A percentile compares a stretch with the other conserved stretches of the same genome.
phyloP scores from a whole-genome alignment of 2,888 invertebrate genomes.

The Xestoiulus laeticollis region DNA sequence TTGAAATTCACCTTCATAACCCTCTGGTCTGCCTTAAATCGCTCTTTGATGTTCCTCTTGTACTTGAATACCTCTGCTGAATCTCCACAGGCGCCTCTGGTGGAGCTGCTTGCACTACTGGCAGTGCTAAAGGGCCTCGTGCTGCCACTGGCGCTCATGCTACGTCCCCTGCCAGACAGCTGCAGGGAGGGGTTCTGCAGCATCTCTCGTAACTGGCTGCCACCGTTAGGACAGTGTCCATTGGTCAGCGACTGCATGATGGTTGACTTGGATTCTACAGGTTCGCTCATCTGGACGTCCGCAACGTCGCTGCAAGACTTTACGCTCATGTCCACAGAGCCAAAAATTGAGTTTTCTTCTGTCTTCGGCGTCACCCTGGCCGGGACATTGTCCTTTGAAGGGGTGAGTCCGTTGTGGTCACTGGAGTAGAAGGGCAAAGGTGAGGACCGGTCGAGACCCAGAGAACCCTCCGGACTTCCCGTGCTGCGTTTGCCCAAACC shows the following conservation, averaged over 20 bases:
- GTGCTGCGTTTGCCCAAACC: background rate
- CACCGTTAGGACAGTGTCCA: background rate
- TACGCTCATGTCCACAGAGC: background rate
- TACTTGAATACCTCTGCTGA: conserved; percentile 76
- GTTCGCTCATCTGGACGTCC: conserved; percentile 2
- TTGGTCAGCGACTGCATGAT: background rate
- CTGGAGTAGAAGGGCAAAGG: background rate
- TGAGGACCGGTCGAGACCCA: background rate
- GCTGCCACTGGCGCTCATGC: conserved; percentile 50
- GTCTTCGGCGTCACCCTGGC: background rate
- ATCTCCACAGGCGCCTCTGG: conserved; percentile 52
- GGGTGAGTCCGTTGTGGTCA: background rate
- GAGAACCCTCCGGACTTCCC: background rate
- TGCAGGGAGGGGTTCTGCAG: conserved; percentile 39
- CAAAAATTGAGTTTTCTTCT: background rate
- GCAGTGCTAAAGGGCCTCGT: conserved; percentile 15
- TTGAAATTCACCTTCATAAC: conserved; percentile 49
- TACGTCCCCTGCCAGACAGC: background rate
- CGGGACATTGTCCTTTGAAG: background rate
- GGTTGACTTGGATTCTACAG: background rate
- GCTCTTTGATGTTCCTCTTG: conserved; percentile 91
- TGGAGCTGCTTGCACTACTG: conserved; percentile 47
- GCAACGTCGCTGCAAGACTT: conserved; percentile 5
- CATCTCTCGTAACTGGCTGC: conserved; percentile 44
- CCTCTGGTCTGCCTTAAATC: conserved; percentile 71